These are phyloP conservation scores for Aleiodes testaceus DNA, from an alignment of 2,888 invertebrate genomes.

Conservation along the genomic window DNA sequence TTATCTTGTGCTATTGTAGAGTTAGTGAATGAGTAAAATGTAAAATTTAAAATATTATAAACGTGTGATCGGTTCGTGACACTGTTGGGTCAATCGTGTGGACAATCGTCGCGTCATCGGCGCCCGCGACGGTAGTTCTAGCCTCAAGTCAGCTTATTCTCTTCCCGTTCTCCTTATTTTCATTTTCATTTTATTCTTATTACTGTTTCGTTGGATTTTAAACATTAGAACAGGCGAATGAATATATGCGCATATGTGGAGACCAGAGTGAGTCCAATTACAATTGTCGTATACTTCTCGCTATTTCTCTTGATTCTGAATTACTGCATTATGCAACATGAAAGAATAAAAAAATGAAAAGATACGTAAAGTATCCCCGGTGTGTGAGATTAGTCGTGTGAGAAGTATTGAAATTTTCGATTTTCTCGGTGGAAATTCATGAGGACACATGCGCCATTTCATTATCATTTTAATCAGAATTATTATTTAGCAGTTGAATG, in stretches of 20 bases:
- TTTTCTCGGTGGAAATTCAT: not conserved
- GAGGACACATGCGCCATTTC: not conserved
- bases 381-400: slow-evolving; percentile 21
- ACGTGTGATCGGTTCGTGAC: slow-evolving; percentile 30
- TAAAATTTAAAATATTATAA: slow-evolving; percentile 19
- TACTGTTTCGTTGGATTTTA: not conserved
- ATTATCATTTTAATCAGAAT: not conserved
- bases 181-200: not conserved
- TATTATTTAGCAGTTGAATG: no score
- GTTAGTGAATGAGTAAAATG: slow-evolving; percentile 23
- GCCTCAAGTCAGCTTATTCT: slow-evolving; percentile 9
- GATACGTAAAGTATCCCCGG: not conserved
- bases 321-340: slow-evolving; percentile 20
- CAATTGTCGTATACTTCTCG: slow-evolving; percentile 4
- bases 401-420: slow-evolving; percentile 3
- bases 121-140: not conserved
- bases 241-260: slow-evolving; percentile 2
- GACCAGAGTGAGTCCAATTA: not conserved
- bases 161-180: no score
- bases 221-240: not conserved
- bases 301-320: slow-evolving; percentile 25
- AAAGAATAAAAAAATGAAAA: not conserved
- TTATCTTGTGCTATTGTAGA: not conserved
- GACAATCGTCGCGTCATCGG: slow-evolving; percentile 37
- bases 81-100: slow-evolving; percentile 29